Percentiles rank a stretch among this genome's conserved stretches.
phyloP scores from a whole-genome alignment of 2,113 vertebrate species.

The Microtus richardsoni region DNA sequence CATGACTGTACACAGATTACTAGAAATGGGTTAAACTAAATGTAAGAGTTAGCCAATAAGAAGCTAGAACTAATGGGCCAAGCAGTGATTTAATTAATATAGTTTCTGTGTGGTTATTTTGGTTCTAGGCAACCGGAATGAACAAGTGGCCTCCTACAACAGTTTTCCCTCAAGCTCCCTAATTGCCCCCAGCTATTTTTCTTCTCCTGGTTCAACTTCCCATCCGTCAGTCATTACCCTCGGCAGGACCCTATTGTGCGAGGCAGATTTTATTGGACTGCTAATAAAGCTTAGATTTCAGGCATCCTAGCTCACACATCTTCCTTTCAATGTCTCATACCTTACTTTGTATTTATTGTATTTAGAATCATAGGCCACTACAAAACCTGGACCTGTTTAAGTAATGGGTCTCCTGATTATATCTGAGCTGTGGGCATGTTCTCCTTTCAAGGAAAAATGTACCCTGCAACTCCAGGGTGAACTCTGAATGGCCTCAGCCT shows the following conservation, averaged over 20 bases:
- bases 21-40: too few relatives aligned
- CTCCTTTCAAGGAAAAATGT: not conserved
- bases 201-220: not conserved
- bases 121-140: too few relatives aligned
- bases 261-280: not conserved
- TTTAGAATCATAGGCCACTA: not conserved
- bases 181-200: not conserved
- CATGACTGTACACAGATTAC: too few relatives aligned
- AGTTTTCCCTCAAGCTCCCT: not conserved
- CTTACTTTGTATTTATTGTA: not conserved
- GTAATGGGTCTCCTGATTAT: not conserved
- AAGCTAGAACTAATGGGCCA: too few relatives aligned
- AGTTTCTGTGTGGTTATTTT: too few relatives aligned
- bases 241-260: not conserved
- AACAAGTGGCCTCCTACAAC: too few relatives aligned
- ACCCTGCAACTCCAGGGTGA: not conserved
- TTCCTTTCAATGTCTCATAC: not conserved
- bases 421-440: not conserved
- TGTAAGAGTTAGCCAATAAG: too few relatives aligned
- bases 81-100: too few relatives aligned
- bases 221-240: not conserved
- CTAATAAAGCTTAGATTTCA: not conserved
- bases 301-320: not conserved
- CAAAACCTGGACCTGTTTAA: not conserved
- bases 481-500: constrained; percentile 45